Evolutionary conservation across 2,797 vertebrate species (phyloP).

Genomic region (Myotis planiceps): DNA sequence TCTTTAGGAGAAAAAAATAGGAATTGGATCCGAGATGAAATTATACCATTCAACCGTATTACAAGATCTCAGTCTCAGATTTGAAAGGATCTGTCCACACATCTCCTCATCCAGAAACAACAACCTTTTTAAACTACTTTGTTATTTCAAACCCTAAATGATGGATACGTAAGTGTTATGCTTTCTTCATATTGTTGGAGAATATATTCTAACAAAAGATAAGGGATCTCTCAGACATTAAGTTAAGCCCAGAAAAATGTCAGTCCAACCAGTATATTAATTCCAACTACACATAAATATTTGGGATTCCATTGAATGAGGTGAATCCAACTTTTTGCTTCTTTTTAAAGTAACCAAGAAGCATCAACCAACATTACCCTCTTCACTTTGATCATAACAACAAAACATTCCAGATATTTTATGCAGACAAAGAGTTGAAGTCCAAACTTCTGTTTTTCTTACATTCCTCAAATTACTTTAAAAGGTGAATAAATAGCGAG

Average conservation of each 20-base stretch:
- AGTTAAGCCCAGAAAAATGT: slow-evolving; percentile 54
- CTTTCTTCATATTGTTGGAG: slow-evolving; percentile 27
- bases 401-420: slow-evolving; percentile 55
- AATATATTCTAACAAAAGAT: slow-evolving; percentile 32
- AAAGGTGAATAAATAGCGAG: background rate
- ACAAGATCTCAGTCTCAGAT: background rate
- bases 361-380: slow-evolving; percentile 26
- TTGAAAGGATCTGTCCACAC: slow-evolving; percentile 16
- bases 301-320: slow-evolving; percentile 63
- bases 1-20: background rate
- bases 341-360: slow-evolving; percentile 61
- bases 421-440: background rate
- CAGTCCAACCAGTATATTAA: background rate
- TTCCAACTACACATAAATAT: slow-evolving; percentile 63
- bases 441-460: background rate
- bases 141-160: slow-evolving; percentile 51
- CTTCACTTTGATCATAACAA: slow-evolving; percentile 52
- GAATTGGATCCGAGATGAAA: background rate
- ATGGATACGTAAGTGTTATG: background rate
- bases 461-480: slow-evolving; percentile 60
- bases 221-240: background rate
- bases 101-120: background rate
- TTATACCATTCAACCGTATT: slow-evolving; percentile 27
- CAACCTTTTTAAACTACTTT: background rate
- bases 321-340: slow-evolving; percentile 49